Conservation (phyloP, 2,888 invertebrate genomes). For the Drosophila eohydei region DNA sequence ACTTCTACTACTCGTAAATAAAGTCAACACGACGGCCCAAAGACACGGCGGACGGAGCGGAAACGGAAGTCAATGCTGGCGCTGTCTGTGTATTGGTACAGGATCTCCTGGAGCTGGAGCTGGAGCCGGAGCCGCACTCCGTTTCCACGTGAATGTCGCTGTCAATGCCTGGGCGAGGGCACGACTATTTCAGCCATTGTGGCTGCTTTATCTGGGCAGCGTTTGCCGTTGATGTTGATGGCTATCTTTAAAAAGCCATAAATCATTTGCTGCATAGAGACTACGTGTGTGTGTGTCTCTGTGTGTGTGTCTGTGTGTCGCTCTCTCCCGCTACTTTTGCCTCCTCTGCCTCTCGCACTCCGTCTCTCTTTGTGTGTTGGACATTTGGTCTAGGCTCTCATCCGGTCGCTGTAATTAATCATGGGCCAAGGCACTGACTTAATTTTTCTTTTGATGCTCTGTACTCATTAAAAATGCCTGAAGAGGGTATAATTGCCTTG, state of each 20-base stretch:
- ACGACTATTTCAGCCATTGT: conserved; percentile 55
- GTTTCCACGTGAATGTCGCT: conserved; percentile 16
- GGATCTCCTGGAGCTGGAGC: background rate
- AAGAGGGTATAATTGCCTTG: conserved; percentile 9
- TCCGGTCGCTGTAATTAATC: conserved; percentile 67
- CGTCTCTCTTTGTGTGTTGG: conserved; percentile 16
- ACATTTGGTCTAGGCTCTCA: conserved; percentile 52
- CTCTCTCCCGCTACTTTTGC: background rate
- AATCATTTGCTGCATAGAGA: conserved; percentile 54
- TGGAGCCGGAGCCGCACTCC: background rate
- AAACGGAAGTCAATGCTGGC: conserved; percentile 54
- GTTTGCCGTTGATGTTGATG: conserved; percentile 79
- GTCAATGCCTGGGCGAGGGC: conserved; percentile 26
- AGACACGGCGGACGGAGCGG: conserved; percentile 15
- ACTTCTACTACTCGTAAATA: conserved; percentile 49
- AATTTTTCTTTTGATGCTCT: conserved; percentile 58
- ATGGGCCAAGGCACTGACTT: conserved; percentile 74
- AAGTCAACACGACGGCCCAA: conserved; percentile 41
- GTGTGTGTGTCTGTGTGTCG: background rate
- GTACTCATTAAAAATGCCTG: conserved; percentile 6
- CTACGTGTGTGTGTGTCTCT: background rate
- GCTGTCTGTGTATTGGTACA: conserved; percentile 24
- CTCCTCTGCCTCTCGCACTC: background rate
- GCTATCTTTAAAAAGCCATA: conserved; percentile 78
- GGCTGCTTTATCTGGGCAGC: conserved; percentile 68